Evolutionary conservation across 2,888 invertebrate species (phyloP), one percentile per base, ranked within the genome.

Genomic region (Acleris literana): DNA sequence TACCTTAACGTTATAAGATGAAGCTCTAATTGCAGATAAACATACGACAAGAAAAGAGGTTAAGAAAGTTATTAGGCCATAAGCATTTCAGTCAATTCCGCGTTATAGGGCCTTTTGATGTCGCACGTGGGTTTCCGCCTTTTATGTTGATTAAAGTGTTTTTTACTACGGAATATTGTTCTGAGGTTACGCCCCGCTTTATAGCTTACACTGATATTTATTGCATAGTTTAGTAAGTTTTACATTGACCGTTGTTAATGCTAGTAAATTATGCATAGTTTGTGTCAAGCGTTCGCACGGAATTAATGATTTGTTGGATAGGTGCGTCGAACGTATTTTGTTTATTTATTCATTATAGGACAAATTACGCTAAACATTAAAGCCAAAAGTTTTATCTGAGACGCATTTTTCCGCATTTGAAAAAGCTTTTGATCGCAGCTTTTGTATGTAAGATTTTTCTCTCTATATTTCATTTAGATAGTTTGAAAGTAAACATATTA

Each of bases 71-170:
- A 60, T 39, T 44, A 16, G 62, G 49, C 22, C 17, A 53, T 69
- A 71, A 72, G 73, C 70, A 70, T 71, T 67, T 63, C 68, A 72
- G 72, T 69, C 69, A 72, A 74, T 69, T 66, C 69, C 69, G 58
- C 54, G 60, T 68, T 68, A 63, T 51, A 66, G 61, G 61, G 16
- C 18, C 52, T 58, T 64, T 63, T 69, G 69, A 70, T 71, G 70
- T 69, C 69, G 71, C 68, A 63, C 68, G 68, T 67, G 69, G 70
- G 68, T 64, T 64, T 70, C 70, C 74, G 71, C 79, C 82, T 85
- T 80, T 84, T 74, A 78, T 79, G 76, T 75, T 84, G 85, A 85
- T 86, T 83, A 83, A 82, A 80, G 64, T 61, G 64, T 52, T 66
- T 60, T 44, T 66, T 66, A 66, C 29, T 48, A 22, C 43, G 49